Base-by-base conservation (phyloP, 2,113 vertebrate genomes). In the Heloderma charlesbogerti region DNA sequence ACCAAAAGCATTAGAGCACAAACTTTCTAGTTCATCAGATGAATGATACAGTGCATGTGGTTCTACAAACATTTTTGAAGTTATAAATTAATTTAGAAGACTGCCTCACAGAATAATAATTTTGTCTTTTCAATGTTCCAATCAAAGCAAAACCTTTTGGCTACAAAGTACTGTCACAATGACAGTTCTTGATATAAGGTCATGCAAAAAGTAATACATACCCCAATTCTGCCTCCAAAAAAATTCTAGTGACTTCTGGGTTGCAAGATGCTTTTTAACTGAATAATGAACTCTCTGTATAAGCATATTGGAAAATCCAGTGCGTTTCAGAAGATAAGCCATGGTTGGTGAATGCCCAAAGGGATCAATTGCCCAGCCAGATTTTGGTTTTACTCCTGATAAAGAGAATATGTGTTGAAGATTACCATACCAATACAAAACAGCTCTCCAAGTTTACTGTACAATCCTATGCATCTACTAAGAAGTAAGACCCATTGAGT, bases 211-310 rank as follows among this genome's bases (percentile, higher is more conserved):
- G 60, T 92, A 48, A 69, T 31, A 95, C 97, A 92, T 97, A 99
- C 99, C 99, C 99, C 99, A 99, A 94, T 96, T 99, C 95, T 99
- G 99, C 94, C 99, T 98, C 99, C 99, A 99, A 93, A 97, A 98
- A 95, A 99, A 99, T 95, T 99, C 99, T 27, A 99, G 94, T 0
- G 96, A 98, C 93, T 97, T 98, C 90, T 98, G 96, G 5, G 20
- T 48, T 69, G 99, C 12, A 88, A 99, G 98, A 91, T 99, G 93
- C 80, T 99, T 99, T 97, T 99, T 99, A 91, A 99, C 0, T 3
- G 98, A 95, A 93, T 99, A 99, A 96, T 99, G 99, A 83, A 99
- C 83, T 82, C 99, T 97, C 92, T 99, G 99, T 96, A 99, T 98
- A 75, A 99, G 97, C 98, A 99, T 99, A 94, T 96, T 97, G 57